Evolutionary conservation across 2,888 invertebrate species (phyloP).

Genomic region (Pandemis corylana): DNA sequence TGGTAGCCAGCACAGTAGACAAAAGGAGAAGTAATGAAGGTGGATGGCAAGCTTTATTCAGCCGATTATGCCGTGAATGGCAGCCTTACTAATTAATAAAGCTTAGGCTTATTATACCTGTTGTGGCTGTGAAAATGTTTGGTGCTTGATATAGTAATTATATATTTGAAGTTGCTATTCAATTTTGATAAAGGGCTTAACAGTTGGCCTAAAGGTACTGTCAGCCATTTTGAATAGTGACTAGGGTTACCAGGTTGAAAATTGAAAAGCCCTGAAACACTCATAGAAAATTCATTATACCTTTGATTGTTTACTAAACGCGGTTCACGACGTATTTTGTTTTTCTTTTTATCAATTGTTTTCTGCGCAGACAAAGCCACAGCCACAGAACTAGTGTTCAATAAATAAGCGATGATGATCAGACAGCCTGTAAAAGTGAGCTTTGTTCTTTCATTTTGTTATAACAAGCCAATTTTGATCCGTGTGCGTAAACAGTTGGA

Average conservation of each 20-base stretch:
- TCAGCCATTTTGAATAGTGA: too few species aligned
- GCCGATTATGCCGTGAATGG: constrained; percentile 25
- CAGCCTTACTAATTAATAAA: constrained; percentile 20
- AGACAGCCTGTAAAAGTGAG: neutral
- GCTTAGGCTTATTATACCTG: constrained; percentile 8
- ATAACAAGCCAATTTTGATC: neutral
- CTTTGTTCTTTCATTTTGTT: constrained; percentile 3
- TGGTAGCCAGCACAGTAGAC: constrained; percentile 17
- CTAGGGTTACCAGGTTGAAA: too few species aligned
- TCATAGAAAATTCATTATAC: too few species aligned
- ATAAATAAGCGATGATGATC: neutral
- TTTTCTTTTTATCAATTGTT: too few species aligned
- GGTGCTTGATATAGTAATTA: neutral
- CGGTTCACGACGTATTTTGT: too few species aligned
- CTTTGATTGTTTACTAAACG: too few species aligned
- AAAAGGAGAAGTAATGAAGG: constrained; percentile 18
- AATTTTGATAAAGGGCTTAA: too few species aligned
- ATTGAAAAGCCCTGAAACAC: too few species aligned
- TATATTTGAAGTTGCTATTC: neutral
- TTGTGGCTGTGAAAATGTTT: neutral
- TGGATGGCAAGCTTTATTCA: constrained; percentile 23
- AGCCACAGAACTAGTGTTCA: too few species aligned
- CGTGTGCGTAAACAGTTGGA: neutral
- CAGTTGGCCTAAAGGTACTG: too few species aligned
- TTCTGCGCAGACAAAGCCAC: too few species aligned